A percentile compares a stretch with the other conserved stretches of the same genome.
These are phyloP conservation scores for Scarus forsteni DNA, from an alignment of 2,797 vertebrate genomes.

Conservation along the genomic window DNA sequence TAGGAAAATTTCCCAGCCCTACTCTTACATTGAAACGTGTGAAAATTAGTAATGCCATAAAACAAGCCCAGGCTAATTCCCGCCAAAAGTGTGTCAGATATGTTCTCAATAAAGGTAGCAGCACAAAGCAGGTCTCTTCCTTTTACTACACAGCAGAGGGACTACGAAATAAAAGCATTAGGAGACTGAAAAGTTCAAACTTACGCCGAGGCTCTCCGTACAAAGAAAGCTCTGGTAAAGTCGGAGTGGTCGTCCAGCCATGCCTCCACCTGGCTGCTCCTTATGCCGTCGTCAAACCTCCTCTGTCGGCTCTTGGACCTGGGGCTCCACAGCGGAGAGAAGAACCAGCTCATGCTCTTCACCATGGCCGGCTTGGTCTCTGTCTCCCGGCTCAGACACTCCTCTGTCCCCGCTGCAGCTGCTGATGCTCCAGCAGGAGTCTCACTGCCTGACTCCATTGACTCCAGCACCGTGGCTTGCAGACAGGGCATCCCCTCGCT, in stretches of 20 bases:
- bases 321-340: conserved; percentile 68
- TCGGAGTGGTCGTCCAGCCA: conserved; percentile 74
- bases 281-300: conserved; percentile 46
- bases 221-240: conserved; percentile 69
- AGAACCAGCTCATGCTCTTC: conserved; percentile 60
- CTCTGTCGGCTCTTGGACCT: conserved; percentile 24
- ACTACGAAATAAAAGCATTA: too few species aligned
- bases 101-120: neutral
- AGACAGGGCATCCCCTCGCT: conserved; percentile 58
- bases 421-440: conserved; percentile 6
- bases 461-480: conserved; percentile 27
- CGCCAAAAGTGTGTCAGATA: neutral
- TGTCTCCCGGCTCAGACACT: neutral
- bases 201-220: conserved; percentile 70
- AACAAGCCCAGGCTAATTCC: neutral
- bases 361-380: conserved; percentile 1
- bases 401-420: neutral
- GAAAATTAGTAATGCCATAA: too few species aligned
- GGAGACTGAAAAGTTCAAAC: neutral
- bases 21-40: too few species aligned
- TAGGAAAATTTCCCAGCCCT: too few species aligned
- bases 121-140: too few species aligned
- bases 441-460: conserved; percentile 32
- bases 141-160: too few species aligned
- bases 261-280: conserved; percentile 48